Conservation (phyloP, 2,113 vertebrate species). For the Paracanthobrama guichenoti region DNA sequence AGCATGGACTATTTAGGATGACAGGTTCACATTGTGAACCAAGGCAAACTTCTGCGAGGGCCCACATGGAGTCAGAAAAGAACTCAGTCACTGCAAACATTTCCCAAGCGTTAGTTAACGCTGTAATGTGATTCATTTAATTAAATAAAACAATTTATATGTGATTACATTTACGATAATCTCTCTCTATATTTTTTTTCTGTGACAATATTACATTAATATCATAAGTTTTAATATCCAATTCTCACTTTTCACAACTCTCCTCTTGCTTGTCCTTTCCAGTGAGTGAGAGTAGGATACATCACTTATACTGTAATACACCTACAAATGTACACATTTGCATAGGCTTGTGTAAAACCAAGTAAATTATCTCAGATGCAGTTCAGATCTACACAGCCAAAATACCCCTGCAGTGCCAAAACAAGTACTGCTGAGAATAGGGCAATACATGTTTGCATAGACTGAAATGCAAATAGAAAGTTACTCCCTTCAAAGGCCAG, state of each 20-base stretch:
- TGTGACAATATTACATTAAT: neutral
- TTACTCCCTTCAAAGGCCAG: neutral
- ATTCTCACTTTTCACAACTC: neutral
- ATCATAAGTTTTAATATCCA: neutral
- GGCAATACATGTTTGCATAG: neutral
- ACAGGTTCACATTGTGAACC: slow-evolving; percentile 38
- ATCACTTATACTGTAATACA: neutral
- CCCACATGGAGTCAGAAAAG: neutral
- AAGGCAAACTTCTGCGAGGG: neutral
- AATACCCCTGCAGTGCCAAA: neutral
- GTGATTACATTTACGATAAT: neutral
- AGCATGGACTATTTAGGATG: slow-evolving; percentile 13
- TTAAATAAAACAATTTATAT: neutral
- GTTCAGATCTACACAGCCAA: neutral
- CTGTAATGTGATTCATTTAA: neutral
- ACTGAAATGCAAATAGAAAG: neutral
- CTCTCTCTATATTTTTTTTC: neutral
- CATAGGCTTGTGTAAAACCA: neutral
- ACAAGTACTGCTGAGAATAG: neutral
- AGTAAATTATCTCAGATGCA: neutral
- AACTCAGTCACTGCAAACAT: neutral
- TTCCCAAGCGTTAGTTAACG: neutral
- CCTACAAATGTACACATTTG: neutral
- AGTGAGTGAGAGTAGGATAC: neutral
- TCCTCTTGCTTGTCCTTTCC: neutral